These are phyloP conservation scores for Toxostoma redivivum DNA, from an alignment of 2,113 vertebrate genomes.

Conservation along the genomic window DNA sequence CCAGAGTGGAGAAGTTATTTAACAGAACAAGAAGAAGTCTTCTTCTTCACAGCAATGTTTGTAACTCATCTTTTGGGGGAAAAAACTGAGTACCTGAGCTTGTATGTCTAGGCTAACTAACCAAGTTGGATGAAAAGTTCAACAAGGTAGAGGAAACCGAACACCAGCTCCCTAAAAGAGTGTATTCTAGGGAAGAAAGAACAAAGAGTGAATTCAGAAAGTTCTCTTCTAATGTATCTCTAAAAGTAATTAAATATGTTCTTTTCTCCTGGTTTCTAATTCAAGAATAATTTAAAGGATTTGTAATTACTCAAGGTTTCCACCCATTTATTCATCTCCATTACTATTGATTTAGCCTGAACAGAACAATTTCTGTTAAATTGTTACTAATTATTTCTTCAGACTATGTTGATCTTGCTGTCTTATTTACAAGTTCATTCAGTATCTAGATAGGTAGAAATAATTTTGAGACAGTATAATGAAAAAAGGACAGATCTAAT, in stretches of 20 bases:
- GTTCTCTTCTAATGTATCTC: background rate
- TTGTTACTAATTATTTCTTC: conserved; percentile 57
- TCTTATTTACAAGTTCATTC: conserved; percentile 33
- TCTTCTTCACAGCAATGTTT: background rate
- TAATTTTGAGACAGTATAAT: conserved; percentile 55
- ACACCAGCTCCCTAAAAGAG: background rate
- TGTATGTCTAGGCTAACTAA: background rate
- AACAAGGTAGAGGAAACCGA: background rate
- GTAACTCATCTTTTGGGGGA: background rate
- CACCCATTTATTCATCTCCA: conserved; percentile 21
- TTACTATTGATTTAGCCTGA: conserved; percentile 40
- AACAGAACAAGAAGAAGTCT: background rate
- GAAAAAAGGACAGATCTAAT: conserved; percentile 48
- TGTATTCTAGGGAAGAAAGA: background rate
- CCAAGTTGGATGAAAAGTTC: background rate
- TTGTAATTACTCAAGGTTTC: conserved; percentile 50
- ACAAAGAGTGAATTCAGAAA: background rate
- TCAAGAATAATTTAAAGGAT: conserved; percentile 53
- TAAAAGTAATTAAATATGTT: conserved; percentile 36
- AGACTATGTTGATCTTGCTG: conserved; percentile 17
- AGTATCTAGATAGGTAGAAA: conserved; percentile 29
- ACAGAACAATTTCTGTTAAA: conserved; percentile 45
- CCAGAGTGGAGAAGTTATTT: background rate
- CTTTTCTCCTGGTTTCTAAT: conserved; percentile 22
- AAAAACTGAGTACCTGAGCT: background rate